Evolutionary conservation across 2,888 invertebrate genomes (phyloP), one percentile per base, ranked within the genome.

Genomic region (Ptilodon capucinus): DNA sequence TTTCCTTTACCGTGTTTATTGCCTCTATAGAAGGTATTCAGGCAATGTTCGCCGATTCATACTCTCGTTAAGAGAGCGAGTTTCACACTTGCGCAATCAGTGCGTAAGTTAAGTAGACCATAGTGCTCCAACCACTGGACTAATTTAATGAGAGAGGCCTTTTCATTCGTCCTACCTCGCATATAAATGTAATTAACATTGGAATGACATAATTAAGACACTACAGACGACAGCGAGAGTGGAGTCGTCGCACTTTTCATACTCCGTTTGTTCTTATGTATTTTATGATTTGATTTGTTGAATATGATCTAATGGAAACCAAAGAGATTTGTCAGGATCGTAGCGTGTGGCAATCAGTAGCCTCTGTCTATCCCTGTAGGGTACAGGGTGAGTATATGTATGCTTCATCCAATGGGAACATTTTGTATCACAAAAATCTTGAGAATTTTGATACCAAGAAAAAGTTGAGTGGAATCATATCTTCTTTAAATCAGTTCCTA

Each of bases 91-190:
- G 79, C 78, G 77, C 74, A 81, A 81, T 79, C 81, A 79, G 80
- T 76, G 84, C 84, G 81, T 84, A 76, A 81, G 71, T 74, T 73
- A 76, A 79, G 83, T 79, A 74, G 75, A 74, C 68, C 69, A 85
- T 81, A 86, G 85, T 86, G 84, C 79, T 82, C 81, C 88, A 89
- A 81, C 88, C 86, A 81, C 81, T 81, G 86, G 74, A 84, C 81
- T 86, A 88, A 89, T 89, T 89, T 89, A 89, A 88, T 87, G 89
- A 89, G 75, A 85, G 80, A 77, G 68, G 74, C 75, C 81, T 79
- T 84, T 86, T 77, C 77, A 81, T 40, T 62, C 54, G 60, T 42
- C 51, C 64, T 57, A 57, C 63, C 52, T 54, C 48, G 47, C 57
- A 68, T 68, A 71, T 69, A 71, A 73, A 75, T 74, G 60, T 68